These are phyloP conservation scores for Rhincodon typus DNA, from an alignment of 2,797 vertebrate species.

Conservation along the genomic window DNA sequence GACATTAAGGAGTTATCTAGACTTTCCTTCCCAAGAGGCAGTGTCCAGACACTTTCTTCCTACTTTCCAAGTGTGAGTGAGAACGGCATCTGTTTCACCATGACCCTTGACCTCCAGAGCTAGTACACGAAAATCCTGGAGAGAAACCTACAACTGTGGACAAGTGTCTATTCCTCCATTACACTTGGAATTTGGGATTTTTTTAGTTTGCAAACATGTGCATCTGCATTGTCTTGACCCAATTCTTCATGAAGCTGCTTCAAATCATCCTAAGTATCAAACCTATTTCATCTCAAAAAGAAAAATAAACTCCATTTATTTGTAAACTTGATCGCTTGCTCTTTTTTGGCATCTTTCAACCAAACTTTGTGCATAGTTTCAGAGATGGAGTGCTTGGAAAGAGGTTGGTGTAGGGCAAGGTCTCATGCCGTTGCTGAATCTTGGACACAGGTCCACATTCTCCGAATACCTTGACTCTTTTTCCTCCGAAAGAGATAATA, in stretches of 20 bases:
- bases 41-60: background rate
- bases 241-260: background rate
- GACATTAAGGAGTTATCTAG: background rate
- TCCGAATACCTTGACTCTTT: background rate
- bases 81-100: no score
- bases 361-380: background rate
- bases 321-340: background rate
- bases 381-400: background rate
- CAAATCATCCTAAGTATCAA: background rate
- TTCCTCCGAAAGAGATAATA: background rate
- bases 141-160: background rate
- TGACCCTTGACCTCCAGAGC: background rate
- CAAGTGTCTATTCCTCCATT: background rate
- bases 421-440: background rate
- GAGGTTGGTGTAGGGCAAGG: background rate
- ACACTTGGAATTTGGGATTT: background rate
- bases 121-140: background rate
- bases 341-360: background rate
- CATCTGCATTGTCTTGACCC: background rate
- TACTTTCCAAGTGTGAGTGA: no score
- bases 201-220: background rate
- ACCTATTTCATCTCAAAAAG: background rate
- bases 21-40: background rate
- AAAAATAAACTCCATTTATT: background rate
- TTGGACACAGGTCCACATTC: slow-evolving; percentile 20